Conservation (phyloP, 2,888 invertebrate genomes). For the Cataglyphis altisquamis region DNA sequence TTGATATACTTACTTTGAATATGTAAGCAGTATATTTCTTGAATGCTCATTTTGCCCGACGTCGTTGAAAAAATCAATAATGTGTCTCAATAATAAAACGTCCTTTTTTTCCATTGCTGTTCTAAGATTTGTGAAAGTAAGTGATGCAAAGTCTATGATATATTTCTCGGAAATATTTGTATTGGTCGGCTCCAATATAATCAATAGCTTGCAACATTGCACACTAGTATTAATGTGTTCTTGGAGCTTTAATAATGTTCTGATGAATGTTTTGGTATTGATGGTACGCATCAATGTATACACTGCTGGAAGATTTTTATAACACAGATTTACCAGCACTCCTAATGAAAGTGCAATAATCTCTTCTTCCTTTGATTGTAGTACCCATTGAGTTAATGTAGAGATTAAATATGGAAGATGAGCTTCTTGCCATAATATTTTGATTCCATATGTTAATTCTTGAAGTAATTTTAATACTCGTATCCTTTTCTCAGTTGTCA, state of each 20-base stretch:
- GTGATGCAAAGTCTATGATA: conserved; percentile 86
- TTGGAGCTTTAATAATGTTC: conserved; percentile 89
- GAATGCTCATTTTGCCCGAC: conserved; percentile 84
- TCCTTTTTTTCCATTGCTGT: conserved; percentile 86
- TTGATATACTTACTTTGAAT: conserved; percentile 77
- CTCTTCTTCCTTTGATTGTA: conserved; percentile 87
- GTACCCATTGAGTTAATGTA: conserved; percentile 90
- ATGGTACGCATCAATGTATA: conserved; percentile 91
- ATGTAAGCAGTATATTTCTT: conserved; percentile 80
- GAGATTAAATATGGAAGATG: conserved; percentile 90
- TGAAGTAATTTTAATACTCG: conserved; percentile 90
- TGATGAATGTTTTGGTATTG: conserved; percentile 90
- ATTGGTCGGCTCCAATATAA: conserved; percentile 87
- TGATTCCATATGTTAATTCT: conserved; percentile 93
- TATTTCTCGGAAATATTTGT: conserved; percentile 87
- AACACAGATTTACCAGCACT: conserved; percentile 92
- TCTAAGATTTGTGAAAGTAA: conserved; percentile 87
- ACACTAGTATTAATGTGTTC: conserved; percentile 86
- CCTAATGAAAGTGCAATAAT: conserved; percentile 88
- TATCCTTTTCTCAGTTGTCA: conserved; percentile 89
- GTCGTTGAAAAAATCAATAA: conserved; percentile 88
- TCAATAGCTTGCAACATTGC: conserved; percentile 87
- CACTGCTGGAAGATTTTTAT: conserved; percentile 92
- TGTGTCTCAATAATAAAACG: conserved; percentile 86
- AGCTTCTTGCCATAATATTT: conserved; percentile 93